These are phyloP conservation scores for Toxonevra muliebris DNA, from an alignment of 2,888 invertebrate genomes.

Conservation along the genomic window DNA sequence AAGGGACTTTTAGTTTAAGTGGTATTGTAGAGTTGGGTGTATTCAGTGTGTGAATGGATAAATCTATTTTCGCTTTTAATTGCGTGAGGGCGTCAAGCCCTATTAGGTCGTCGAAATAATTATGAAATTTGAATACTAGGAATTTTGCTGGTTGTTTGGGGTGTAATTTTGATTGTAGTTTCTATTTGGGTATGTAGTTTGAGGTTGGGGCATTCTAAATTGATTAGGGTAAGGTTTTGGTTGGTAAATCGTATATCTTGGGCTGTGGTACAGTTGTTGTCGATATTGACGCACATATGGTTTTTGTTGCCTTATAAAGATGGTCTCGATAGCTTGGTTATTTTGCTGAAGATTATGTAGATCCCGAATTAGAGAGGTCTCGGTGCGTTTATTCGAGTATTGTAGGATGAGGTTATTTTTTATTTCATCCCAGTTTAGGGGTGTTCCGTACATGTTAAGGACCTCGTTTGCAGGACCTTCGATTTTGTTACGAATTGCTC, in stretches of 20 bases:
- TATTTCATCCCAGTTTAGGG: background rate
- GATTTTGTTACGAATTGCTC: too few species aligned
- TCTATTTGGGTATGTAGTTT: slow-evolving; percentile 30
- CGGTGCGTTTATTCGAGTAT: slow-evolving; percentile 20
- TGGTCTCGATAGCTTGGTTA: slow-evolving; percentile 22
- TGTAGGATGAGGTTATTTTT: background rate
- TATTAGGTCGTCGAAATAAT: slow-evolving; percentile 40
- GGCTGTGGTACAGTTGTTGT: too few species aligned
- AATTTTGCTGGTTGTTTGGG: slow-evolving; percentile 18
- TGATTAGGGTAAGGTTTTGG: too few species aligned
- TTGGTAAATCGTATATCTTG: too few species aligned
- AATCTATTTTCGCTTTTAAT: slow-evolving; percentile 35
- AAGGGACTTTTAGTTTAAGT: slow-evolving; percentile 29
- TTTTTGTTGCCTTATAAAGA: too few species aligned
- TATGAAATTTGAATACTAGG: slow-evolving; percentile 39
- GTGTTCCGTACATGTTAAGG: background rate
- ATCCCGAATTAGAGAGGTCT: slow-evolving; percentile 23
- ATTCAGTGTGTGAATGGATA: slow-evolving; percentile 28
- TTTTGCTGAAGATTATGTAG: slow-evolving; percentile 30
- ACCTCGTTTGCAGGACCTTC: too few species aligned
- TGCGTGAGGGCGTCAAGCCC: slow-evolving; percentile 35
- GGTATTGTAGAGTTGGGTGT: slow-evolving; percentile 30
- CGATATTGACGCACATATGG: too few species aligned
- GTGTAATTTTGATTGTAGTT: slow-evolving; percentile 29
- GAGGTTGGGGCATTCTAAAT: too few species aligned